Percentiles rank a stretch among this genome's conserved stretches.
Conservation (phyloP, 2,797 vertebrate species). For the Oryzias sinensis region DNA sequence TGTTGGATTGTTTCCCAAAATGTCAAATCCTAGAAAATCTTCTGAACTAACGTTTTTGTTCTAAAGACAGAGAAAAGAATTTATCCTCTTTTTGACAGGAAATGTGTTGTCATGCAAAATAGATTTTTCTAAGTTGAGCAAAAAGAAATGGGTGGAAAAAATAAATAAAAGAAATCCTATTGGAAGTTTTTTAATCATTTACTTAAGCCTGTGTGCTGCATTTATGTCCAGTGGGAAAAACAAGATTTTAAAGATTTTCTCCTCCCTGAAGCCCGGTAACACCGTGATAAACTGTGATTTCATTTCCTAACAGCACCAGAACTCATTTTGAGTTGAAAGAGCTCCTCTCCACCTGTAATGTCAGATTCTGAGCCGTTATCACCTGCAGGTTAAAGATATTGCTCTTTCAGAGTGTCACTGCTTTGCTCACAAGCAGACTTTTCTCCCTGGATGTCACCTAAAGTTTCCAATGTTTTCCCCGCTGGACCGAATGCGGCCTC, state of each 20-base stretch:
- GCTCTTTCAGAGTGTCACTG: not conserved
- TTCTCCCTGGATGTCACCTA: not conserved
- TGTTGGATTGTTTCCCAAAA: constrained; percentile 15
- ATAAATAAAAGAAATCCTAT: not conserved
- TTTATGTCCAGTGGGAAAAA: constrained; percentile 26
- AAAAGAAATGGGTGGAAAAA: not conserved
- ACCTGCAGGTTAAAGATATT: not conserved
- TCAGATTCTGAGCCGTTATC: not conserved
- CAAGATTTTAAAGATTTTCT: not conserved
- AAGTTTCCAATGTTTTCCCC: not conserved
- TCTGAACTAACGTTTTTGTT: constrained; percentile 7
- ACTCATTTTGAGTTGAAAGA: not conserved
- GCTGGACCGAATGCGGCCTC: constrained; percentile 25
- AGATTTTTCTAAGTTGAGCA: not conserved
- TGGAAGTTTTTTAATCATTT: not conserved
- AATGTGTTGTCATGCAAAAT: not conserved
- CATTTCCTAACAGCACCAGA: constrained; percentile 1
- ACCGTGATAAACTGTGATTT: not conserved
- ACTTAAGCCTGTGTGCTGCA: constrained; percentile 14
- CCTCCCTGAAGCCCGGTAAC: not conserved
- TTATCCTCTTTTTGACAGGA: constrained; percentile 1
- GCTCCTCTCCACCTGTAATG: not conserved
- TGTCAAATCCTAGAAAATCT: constrained; percentile 19
- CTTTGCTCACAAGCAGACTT: not conserved
- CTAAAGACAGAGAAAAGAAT: constrained; percentile 13